Base-by-base conservation (phyloP, 2,797 vertebrate species). In the Carapus acus region DNA sequence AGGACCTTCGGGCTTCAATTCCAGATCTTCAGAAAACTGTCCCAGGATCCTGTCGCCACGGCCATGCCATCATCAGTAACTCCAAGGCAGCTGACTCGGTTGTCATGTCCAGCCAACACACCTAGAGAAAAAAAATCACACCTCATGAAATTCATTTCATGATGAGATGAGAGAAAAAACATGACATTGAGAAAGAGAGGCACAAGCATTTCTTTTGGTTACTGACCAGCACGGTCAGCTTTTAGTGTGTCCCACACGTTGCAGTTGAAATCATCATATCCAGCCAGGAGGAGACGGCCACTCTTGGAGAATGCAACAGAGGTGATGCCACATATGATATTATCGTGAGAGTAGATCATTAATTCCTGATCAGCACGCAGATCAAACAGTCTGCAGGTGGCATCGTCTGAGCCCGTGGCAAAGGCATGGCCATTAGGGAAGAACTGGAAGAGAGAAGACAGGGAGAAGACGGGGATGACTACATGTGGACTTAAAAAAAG, bases 11-110 rank as follows among this genome's bases (percentile, higher is more conserved):
- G 87, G 77, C 64, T 85, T 96, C 90, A 99, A 92, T 99, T 99
- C 96, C 96, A 99, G 89, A 99, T 99, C 91, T 99, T 99, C 86
- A 99, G 94, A 90, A 99, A 98, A 88, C 96, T 99, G 87, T 99
- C 96, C 96, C 96, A 99, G 69, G 96, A 99, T 79, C 96, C 96
- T 58, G 95, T 99, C 67, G 96, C 96, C 83, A 99, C 95, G 45
- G 96, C 96, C 96, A 99, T 99, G 56, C 96, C 96, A 61, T 99
- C 95, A 54, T 98, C 96, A 72, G 96, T 98, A 69, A 99, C 96
- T 11, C 96, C 96, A 89, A 99, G 91, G 90, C 96, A 99, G 85
- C 96, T 99, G 79, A 99, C 96, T 34, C 96, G 92, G 90, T 99
- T 99, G 85, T 99, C 95, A 3, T 99, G 95, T 70, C 96, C 96